These are phyloP conservation scores for Sterna hirundo DNA, from an alignment of 2,113 vertebrate genomes.

Conservation along the genomic window DNA sequence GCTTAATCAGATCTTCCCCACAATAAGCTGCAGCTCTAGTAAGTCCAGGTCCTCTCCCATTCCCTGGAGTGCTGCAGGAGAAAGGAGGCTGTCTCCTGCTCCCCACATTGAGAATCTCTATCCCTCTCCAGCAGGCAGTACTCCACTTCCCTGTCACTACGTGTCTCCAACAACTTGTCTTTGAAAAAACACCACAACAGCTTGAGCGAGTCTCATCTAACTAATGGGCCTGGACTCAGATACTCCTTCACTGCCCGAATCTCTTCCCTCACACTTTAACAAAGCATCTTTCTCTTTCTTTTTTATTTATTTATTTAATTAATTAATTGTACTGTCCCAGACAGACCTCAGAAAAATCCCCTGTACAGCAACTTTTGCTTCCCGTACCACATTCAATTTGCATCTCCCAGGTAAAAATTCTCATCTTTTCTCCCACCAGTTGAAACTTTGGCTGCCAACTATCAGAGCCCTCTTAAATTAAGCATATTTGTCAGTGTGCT, in stretches of 20 bases:
- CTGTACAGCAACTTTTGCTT: background rate
- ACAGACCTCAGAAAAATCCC: background rate
- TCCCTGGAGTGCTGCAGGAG: background rate
- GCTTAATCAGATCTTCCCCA: background rate
- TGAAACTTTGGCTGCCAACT: background rate
- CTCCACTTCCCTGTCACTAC: background rate
- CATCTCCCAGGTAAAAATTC: background rate
- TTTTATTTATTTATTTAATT: background rate
- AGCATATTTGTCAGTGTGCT: background rate
- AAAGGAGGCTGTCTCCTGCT: background rate
- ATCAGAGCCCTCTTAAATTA: background rate
- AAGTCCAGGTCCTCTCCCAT: background rate
- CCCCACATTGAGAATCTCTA: rapidly evolving
- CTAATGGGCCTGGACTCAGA: background rate
- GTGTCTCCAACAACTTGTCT: background rate
- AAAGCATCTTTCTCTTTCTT: background rate
- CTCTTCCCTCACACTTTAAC: background rate
- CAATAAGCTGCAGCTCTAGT: background rate
- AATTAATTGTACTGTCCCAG: background rate
- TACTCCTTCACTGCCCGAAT: background rate
- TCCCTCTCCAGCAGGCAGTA: background rate
- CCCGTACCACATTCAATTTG: background rate
- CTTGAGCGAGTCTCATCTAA: background rate
- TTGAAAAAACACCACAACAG: background rate
- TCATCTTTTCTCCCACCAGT: background rate